These are phyloP conservation scores for Syngnathus scovelli DNA, from an alignment of 2,113 vertebrate species.

Conservation along the genomic window DNA sequence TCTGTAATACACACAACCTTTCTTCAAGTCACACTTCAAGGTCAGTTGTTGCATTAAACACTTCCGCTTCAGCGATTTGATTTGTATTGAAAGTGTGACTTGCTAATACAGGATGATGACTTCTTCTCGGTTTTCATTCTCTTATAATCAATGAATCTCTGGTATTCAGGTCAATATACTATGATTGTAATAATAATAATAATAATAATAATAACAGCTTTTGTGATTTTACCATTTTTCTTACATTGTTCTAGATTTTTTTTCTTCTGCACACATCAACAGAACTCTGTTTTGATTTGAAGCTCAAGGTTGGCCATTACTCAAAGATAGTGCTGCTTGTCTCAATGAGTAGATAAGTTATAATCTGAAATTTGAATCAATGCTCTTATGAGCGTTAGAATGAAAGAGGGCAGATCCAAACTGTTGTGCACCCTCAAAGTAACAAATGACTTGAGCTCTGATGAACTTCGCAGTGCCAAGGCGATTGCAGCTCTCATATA, in stretches of 20 bases:
- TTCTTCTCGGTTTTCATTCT: not conserved
- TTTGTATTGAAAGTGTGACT: slow-evolving; percentile 5
- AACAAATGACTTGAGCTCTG: slow-evolving; percentile 25
- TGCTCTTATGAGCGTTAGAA: slow-evolving; percentile 22
- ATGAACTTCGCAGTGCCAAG: slow-evolving; percentile 22
- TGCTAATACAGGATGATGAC: not conserved
- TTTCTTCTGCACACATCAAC: not conserved
- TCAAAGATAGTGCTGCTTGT: slow-evolving; percentile 11
- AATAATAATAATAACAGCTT: not conserved
- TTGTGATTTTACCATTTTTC: not conserved
- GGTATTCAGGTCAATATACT: not conserved
- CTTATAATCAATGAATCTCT: not conserved
- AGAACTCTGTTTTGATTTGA: not conserved
- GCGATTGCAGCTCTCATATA: slow-evolving; percentile 23
- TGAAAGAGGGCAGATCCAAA: slow-evolving; percentile 13
- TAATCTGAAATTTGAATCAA: slow-evolving; percentile 32
- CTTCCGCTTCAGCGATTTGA: slow-evolving; percentile 17
- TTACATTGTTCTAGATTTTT: not conserved
- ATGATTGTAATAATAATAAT: not conserved
- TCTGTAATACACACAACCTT: not conserved
- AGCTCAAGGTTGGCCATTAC: slow-evolving; percentile 20
- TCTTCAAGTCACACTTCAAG: slow-evolving; percentile 16
- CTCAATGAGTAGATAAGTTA: slow-evolving; percentile 14
- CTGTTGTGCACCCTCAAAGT: slow-evolving; percentile 14
- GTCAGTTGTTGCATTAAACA: slow-evolving; percentile 12